Conservation (phyloP, 2,113 vertebrate species). For the Limnothrissa miodon region DNA sequence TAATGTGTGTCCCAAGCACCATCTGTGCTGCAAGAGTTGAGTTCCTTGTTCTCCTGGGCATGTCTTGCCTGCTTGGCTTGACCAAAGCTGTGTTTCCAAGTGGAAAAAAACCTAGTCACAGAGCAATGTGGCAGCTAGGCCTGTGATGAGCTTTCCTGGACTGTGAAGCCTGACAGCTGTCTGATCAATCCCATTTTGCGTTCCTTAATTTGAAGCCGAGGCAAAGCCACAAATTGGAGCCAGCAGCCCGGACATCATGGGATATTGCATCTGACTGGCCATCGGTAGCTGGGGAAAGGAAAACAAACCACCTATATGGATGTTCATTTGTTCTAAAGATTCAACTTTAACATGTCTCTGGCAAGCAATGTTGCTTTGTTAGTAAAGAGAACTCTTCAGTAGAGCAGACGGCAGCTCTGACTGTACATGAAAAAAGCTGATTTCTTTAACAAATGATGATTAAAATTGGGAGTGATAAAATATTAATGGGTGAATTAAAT, state of each 20-base stretch:
- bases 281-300: conserved; percentile 9
- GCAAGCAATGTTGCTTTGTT: not conserved
- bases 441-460: conserved; percentile 6
- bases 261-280: conserved; percentile 18
- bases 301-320: not conserved
- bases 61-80: conserved; percentile 27
- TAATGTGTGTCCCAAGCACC: conserved; percentile 18
- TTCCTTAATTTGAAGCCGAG: conserved; percentile 47
- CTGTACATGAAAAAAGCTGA: not conserved
- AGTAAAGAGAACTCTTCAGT: not conserved
- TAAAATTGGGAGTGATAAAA: conserved; percentile 9
- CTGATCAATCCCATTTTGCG: conserved; percentile 38
- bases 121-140: conserved; percentile 28
- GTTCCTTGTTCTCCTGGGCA: conserved; percentile 33
- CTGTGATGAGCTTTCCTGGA: conserved; percentile 41
- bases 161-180: conserved; percentile 35
- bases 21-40: conserved; percentile 30
- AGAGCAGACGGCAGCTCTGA: not conserved
- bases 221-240: conserved; percentile 31
- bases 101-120: conserved; percentile 30
- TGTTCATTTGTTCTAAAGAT: not conserved
- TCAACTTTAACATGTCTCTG: not conserved
- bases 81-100: conserved; percentile 33
- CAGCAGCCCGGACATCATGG: conserved; percentile 17
- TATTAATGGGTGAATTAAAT: not conserved